Conservation (phyloP, 2,113 vertebrate genomes). For the Struthidea cinerea region DNA sequence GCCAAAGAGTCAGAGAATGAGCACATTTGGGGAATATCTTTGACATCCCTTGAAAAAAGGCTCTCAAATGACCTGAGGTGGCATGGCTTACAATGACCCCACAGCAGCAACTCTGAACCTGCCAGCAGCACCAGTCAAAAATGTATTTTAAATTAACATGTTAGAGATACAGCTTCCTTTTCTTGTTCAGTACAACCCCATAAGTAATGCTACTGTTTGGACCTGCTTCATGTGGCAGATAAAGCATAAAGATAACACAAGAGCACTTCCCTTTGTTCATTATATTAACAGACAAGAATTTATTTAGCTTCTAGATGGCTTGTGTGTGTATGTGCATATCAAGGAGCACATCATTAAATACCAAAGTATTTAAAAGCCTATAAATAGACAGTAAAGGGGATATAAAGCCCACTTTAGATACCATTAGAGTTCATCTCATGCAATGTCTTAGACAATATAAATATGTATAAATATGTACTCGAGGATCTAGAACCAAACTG, state of each 20-base stretch:
- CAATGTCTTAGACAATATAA: background rate
- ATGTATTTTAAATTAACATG: background rate
- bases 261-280: background rate
- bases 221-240: background rate
- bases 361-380: background rate
- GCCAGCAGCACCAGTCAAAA: background rate
- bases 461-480: background rate
- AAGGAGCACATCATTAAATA: background rate
- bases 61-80: background rate
- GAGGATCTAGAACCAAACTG: background rate
- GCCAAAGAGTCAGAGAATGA: background rate
- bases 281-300: background rate
- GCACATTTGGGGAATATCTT: background rate
- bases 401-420: background rate
- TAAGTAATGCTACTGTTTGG: background rate
- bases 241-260: background rate
- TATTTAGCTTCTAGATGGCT: background rate
- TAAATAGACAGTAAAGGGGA: background rate
- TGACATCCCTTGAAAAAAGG: background rate
- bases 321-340: background rate
- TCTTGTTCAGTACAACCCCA: background rate
- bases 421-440: background rate
- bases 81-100: background rate
- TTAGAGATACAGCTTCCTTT: background rate
- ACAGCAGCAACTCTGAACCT: background rate